A percentile compares a stretch with the other conserved stretches of the same genome.
Conservation (phyloP, 2,797 vertebrate species). For the Amazona finschi region DNA sequence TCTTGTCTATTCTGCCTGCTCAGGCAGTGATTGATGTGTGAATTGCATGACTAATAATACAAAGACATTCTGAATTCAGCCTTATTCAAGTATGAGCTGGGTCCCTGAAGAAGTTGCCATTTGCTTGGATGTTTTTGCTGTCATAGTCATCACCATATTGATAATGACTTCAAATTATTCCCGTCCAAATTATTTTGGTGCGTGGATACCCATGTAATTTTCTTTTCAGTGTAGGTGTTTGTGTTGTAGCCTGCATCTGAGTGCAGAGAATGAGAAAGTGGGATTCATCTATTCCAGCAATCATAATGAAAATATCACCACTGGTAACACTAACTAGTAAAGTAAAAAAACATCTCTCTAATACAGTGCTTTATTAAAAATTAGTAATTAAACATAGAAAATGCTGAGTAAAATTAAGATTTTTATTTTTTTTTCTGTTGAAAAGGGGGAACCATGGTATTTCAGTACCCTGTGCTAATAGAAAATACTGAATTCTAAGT, state of each 20-base stretch:
- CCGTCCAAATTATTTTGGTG: not conserved
- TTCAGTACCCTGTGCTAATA: not conserved
- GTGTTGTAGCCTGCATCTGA: not conserved
- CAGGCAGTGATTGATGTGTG: slow-evolving; percentile 1
- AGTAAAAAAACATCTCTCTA: not conserved
- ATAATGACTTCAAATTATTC: not conserved
- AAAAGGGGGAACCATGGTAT: not conserved
- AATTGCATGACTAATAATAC: slow-evolving; percentile 26
- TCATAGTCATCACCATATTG: not conserved
- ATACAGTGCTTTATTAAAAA: not conserved
- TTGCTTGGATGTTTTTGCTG: not conserved
- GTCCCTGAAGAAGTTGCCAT: not conserved
- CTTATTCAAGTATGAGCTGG: not conserved
- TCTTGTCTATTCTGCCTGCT: slow-evolving; percentile 53
- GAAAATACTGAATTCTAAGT: not conserved
- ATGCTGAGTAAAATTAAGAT: not conserved
- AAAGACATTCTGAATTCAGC: not conserved
- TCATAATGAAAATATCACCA: not conserved
- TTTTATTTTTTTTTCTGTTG: not conserved
- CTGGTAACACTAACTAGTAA: not conserved
- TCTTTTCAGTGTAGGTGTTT: not conserved
- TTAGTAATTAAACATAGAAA: not conserved
- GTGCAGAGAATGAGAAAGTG: not conserved
- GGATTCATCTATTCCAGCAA: not conserved
- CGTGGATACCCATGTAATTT: not conserved